These are phyloP conservation scores for Achlya flavicornis DNA, from an alignment of 2,888 invertebrate genomes.

Conservation along the genomic window DNA sequence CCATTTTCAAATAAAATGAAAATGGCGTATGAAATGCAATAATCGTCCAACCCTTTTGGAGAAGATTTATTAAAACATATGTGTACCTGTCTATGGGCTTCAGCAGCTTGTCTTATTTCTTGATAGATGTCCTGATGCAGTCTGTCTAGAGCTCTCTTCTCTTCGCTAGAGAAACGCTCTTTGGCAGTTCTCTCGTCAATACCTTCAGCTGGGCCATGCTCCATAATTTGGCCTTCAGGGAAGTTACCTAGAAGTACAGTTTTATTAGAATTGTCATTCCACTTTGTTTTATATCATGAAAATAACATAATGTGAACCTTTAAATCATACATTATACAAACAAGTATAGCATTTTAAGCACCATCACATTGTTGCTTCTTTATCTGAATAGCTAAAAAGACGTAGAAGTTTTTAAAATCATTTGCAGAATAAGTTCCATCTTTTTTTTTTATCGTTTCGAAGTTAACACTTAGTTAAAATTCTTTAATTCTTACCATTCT, in stretches of 20 bases:
- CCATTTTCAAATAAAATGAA: too few species aligned
- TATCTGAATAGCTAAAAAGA: too few species aligned
- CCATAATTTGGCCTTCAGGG: conserved; percentile 95
- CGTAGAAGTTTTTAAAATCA: too few species aligned
- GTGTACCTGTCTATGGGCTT: conserved; percentile 95
- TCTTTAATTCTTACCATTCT: too few species aligned
- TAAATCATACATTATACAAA: too few species aligned
- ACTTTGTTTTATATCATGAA: background rate
- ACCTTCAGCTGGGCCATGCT: conserved; percentile 88
- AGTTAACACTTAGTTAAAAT: too few species aligned
- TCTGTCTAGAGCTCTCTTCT: conserved; percentile 94
- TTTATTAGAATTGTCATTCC: background rate
- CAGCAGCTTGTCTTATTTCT: conserved; percentile 97
- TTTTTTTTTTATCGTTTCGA: too few species aligned
- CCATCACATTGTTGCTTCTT: too few species aligned
- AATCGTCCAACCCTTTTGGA: too few species aligned
- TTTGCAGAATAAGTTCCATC: too few species aligned
- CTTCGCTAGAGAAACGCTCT: conserved; percentile 92
- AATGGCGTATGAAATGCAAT: too few species aligned
- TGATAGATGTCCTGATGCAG: conserved; percentile 97
- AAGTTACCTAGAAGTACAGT: conserved; percentile 80
- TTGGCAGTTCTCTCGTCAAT: conserved; percentile 93
- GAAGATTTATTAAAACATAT: background rate
- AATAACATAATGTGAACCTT: background rate
- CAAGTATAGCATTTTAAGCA: too few species aligned